Percentiles rank a stretch among this genome's conserved stretches.
Evolutionary conservation across 37 sponge, comb jelly and placozoan genomes (phyloP).

Genomic region (Trichoplax adhaerens): DNA sequence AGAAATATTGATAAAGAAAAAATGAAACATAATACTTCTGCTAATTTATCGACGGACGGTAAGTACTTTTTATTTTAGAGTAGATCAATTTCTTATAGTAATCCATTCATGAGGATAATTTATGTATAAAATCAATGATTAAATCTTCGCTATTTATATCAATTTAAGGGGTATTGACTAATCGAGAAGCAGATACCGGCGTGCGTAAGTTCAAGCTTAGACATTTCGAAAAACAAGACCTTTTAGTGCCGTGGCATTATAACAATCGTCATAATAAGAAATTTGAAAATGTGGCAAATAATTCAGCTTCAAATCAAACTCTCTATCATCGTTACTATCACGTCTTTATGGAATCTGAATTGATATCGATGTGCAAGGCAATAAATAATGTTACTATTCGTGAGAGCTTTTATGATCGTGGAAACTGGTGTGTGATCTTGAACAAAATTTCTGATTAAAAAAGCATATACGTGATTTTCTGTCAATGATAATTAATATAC

Average conservation of each 20-base stretch:
- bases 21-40: not conserved
- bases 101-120: too few species aligned
- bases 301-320: slow-evolving; percentile 20
- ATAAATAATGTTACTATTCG: slow-evolving; percentile 21
- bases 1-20: slow-evolving; percentile 25
- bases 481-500: too few species aligned
- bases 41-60: not conserved
- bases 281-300: not conserved
- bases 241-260: slow-evolving; percentile 82
- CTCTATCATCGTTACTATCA: slow-evolving; percentile 79
- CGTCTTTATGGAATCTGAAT: slow-evolving; percentile 72
- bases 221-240: slow-evolving; percentile 61
- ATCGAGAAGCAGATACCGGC: too few species aligned
- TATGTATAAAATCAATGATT: too few species aligned
- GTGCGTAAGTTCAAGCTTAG: not conserved
- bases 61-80: not conserved
- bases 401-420: slow-evolving; percentile 79
- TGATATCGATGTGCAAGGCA: slow-evolving; percentile 21
- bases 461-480: too few species aligned
- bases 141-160: too few species aligned
- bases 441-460: slow-evolving; percentile 5
- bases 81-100: too few species aligned
- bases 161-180: too few species aligned
- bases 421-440: slow-evolving; percentile 88
- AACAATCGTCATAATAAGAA: not conserved